Percentiles rank a stretch among this genome's conserved stretches.
Conservation (phyloP, 2,888 invertebrate species). For the Abscondita cerata region DNA sequence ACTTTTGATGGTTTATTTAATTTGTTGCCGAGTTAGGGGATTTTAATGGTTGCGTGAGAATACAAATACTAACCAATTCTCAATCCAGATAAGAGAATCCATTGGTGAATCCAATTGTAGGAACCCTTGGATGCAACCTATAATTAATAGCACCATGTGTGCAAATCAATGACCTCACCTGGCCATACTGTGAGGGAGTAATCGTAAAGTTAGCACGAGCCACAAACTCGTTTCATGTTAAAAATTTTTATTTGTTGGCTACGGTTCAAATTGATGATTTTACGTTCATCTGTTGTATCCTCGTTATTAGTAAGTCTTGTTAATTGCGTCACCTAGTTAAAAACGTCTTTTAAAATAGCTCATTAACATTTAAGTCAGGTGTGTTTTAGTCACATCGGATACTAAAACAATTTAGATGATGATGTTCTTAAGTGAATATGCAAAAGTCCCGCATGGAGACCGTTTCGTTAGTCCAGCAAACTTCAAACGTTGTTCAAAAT, state of each 20-base stretch:
- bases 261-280: not conserved
- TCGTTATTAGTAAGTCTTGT: not conserved
- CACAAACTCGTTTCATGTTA: conserved; percentile 6
- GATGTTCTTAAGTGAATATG: conserved; percentile 29
- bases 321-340: not conserved
- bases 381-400: conserved; percentile 27
- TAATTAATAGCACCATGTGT: conserved; percentile 53
- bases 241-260: not conserved
- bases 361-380: conserved; percentile 26
- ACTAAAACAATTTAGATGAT: conserved; percentile 31
- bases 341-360: not conserved
- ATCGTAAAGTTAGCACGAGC: conserved; percentile 34
- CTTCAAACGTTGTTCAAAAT: not conserved
- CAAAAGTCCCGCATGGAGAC: conserved; percentile 38
- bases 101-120: conserved; percentile 42
- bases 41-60: conserved; percentile 36
- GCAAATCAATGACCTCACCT: conserved; percentile 54
- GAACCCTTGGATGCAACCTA: conserved; percentile 37
- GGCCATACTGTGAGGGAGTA: conserved; percentile 43
- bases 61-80: conserved; percentile 40
- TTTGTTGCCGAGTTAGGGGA: not conserved
- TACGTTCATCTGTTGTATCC: not conserved
- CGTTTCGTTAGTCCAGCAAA: conserved; percentile 21
- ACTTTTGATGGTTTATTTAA: not conserved
- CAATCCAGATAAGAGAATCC: conserved; percentile 39